Base-by-base conservation (phyloP, 2,113 vertebrate genomes). In the Polypterus senegalus region DNA sequence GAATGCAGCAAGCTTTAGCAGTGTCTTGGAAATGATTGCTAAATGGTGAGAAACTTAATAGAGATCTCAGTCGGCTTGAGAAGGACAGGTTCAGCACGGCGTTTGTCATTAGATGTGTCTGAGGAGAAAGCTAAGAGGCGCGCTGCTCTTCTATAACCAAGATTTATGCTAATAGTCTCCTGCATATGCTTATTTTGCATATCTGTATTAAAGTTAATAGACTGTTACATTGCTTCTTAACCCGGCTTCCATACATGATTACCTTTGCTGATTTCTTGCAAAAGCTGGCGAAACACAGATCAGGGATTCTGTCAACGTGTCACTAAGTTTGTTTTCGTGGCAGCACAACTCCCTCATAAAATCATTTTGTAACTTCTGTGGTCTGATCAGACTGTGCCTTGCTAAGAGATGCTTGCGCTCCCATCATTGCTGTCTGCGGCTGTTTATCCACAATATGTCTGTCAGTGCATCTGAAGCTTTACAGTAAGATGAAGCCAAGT, bases 181-280 rank as follows among this genome's bases (percentile, higher is more conserved):
- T 88, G 91, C 94, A 98, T 96, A 97, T 97, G 95, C 92, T 97
- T 95, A 94, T 92, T 92, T 89, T 86, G 91, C 91, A 92, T 93
- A 97, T 96, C 91, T 97, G 93, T 95, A 97, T 97, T 94, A 97
- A 97, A 94, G 91, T 96, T 97, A 98, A 98, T 98, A 96, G 93
- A 91, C 93, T 97, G 95, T 97, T 97, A 97, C 94, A 97, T 97
- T 97, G 91, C 92, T 97, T 97, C 90, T 98, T 97, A 98, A 98
- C 94, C 95, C 88, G 76, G 83, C 82, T 88, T 96, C 89, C 88
- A 97, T 94, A 94, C 94, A 92, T 96, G 93, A 97, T 97, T 97
- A 97, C 92, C 90, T 95, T 92, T 81, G 86, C 89, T 92, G 92
- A 97, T 97, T 97, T 91, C 92, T 91, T 90, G 90, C 89, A 86